These are phyloP conservation scores for Hylomyscus alleni DNA, from an alignment of 2,797 vertebrate genomes.

Conservation along the genomic window DNA sequence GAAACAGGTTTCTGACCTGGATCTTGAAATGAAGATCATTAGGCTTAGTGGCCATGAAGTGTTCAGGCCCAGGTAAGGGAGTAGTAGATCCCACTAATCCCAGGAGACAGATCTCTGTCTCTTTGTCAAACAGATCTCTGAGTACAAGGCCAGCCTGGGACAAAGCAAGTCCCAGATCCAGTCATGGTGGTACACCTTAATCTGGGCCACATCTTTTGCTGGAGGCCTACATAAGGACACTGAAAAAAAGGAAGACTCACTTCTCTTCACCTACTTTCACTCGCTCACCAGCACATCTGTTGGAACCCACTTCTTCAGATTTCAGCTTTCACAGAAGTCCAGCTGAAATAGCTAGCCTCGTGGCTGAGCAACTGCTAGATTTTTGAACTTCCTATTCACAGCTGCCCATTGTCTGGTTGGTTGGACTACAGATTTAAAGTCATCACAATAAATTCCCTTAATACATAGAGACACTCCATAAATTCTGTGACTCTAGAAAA, in stretches of 20 bases:
- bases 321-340: background rate
- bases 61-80: background rate
- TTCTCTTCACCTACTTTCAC: background rate
- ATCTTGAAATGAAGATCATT: background rate
- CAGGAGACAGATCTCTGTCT: too few relatives aligned
- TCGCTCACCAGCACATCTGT: background rate
- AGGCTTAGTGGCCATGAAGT: background rate
- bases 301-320: background rate
- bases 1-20: background rate
- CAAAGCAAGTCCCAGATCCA: background rate
- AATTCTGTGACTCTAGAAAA: background rate
- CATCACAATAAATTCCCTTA: background rate
- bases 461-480: background rate
- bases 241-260: background rate
- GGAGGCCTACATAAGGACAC: background rate
- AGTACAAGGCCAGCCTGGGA: background rate
- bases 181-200: background rate
- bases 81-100: background rate
- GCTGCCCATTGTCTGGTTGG: background rate
- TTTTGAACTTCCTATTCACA: background rate
- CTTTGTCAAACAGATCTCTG: background rate
- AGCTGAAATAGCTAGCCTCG: background rate
- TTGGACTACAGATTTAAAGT: background rate
- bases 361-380: background rate
- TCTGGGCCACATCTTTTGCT: background rate